Conservation (phyloP, 2,797 vertebrate genomes). For the Sphenopsis melanotis region DNA sequence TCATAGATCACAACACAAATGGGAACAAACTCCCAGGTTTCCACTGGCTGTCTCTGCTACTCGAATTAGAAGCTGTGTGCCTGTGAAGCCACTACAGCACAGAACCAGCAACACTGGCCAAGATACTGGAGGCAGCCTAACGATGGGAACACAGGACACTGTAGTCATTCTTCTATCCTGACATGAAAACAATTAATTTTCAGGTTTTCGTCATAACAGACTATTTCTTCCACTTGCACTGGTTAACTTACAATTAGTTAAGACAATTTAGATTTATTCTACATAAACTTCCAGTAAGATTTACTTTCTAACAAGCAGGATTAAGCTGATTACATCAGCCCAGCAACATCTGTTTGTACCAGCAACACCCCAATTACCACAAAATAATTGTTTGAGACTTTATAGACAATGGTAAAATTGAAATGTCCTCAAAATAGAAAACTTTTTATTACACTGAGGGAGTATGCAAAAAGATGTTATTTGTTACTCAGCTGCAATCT, state of each 20-base stretch:
- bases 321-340: background rate
- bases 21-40: background rate
- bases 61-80: background rate
- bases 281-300: background rate
- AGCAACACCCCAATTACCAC: background rate
- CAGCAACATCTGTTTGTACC: background rate
- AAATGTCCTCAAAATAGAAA: background rate
- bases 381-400: background rate
- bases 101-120: background rate
- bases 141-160: background rate
- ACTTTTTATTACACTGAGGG: background rate
- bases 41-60: background rate
- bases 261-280: background rate
- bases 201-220: background rate
- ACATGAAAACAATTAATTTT: background rate
- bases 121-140: background rate
- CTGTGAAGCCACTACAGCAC: fast-evolving
- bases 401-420: background rate
- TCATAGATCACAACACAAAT: background rate
- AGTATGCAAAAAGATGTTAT: background rate
- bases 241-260: background rate
- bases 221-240: background rate
- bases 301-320: background rate
- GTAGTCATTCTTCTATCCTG: background rate
- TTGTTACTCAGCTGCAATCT: background rate